Conservation (phyloP, 2,797 vertebrate species). For the Heterohyrax brucei region DNA sequence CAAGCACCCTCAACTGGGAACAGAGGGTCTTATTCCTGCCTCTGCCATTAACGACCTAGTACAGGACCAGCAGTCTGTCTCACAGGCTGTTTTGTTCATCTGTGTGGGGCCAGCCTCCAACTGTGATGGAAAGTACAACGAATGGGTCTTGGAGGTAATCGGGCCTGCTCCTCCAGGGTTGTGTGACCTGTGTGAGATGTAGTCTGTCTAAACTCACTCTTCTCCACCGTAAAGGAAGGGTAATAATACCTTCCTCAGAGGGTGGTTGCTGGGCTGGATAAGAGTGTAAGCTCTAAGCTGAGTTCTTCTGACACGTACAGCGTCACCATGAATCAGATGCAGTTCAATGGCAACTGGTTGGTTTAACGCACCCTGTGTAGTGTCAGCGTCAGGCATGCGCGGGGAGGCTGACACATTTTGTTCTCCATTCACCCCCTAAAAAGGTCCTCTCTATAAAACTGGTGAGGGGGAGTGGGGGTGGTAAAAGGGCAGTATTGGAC, state of each 20-base stretch:
- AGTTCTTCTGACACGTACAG: not conserved
- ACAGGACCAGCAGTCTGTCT: not conserved
- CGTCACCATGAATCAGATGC: not conserved
- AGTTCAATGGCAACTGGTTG: not conserved
- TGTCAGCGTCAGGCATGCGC: not conserved
- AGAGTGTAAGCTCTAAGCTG: not conserved
- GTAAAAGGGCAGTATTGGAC: not conserved
- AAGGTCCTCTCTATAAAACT: not conserved
- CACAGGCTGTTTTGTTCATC: not conserved
- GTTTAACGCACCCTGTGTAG: not conserved
- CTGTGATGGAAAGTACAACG: too few species aligned
- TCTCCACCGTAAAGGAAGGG: not conserved
- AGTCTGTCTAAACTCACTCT: constrained; percentile 14
- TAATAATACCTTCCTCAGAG: not conserved
- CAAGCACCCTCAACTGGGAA: not conserved
- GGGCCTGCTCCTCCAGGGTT: not conserved
- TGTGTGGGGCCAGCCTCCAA: fast-evolving
- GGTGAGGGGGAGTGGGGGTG: not conserved
- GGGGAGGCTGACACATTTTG: not conserved
- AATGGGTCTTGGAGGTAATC: not conserved
- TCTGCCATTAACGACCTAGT: not conserved
- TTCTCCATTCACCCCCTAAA: not conserved
- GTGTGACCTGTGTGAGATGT: not conserved
- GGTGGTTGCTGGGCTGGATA: not conserved
- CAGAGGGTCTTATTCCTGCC: not conserved